Conservation (phyloP, 30 jellyfish, hydroid and myxozoan genomes). For the Hydra vulgaris region DNA sequence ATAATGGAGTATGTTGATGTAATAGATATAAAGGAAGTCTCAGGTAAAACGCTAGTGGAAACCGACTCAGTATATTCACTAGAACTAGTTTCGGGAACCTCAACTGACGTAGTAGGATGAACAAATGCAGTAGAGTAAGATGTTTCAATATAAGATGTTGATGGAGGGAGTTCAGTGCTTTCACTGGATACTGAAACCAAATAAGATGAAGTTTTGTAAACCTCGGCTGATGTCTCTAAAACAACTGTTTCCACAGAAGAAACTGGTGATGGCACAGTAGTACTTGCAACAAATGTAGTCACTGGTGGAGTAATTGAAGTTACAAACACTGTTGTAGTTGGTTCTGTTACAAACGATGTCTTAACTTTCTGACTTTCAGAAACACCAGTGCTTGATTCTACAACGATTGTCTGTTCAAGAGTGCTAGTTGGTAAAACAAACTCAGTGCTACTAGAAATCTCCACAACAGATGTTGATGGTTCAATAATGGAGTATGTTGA, state of each 20-base stretch:
- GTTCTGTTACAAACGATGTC: too few relatives aligned
- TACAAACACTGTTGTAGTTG: too few relatives aligned
- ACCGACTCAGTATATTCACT: slow-evolving; percentile 2
- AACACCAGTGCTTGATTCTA: background rate
- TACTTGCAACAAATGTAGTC: too few relatives aligned
- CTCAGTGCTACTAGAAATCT: too few relatives aligned
- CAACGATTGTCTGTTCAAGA: too few relatives aligned
- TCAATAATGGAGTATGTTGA: too few relatives aligned
- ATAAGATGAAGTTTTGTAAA: background rate
- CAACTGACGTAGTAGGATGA: slow-evolving; percentile 15
- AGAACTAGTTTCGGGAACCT: slow-evolving; percentile 2
- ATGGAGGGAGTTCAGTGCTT: slow-evolving; percentile 23
- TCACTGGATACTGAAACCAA: slow-evolving; percentile 9
- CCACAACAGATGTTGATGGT: too few relatives aligned
- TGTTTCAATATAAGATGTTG: slow-evolving; percentile 13
- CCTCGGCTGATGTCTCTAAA: background rate
- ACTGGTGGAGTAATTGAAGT: too few relatives aligned
- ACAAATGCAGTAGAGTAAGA: slow-evolving; percentile 14
- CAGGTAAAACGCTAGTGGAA: slow-evolving; percentile 11
- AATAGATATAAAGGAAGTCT: background rate
- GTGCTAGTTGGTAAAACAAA: too few relatives aligned
- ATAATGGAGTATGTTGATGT: slow-evolving; percentile 9
- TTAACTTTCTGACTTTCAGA: background rate
- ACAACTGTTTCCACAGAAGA: background rate
- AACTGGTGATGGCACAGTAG: too few relatives aligned